Percentiles rank a stretch among this genome's conserved stretches.
These are phyloP conservation scores for Eilema depressum DNA, from an alignment of 2,888 invertebrate species.

Conservation along the genomic window DNA sequence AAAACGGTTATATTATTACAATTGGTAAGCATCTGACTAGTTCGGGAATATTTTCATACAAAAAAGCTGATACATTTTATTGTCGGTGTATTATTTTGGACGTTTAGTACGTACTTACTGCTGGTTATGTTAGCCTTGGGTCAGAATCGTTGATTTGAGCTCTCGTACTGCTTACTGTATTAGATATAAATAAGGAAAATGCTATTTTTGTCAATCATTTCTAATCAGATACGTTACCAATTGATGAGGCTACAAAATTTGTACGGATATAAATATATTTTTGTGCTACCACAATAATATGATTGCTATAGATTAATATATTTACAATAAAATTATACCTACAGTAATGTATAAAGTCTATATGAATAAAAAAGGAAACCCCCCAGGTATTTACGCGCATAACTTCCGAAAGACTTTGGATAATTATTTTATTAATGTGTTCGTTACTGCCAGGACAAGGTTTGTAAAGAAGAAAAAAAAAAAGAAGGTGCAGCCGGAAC, in stretches of 20 bases:
- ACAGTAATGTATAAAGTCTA: no score
- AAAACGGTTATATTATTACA: conserved; percentile 2
- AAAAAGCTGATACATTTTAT: conserved; percentile 1
- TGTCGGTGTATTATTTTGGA: background rate
- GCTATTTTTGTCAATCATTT: background rate
- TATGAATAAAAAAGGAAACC: no score
- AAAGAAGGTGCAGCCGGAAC: no score
- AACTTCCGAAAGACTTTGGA: no score
- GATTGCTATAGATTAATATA: no score
- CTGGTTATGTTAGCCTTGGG: background rate
- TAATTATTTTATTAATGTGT: no score
- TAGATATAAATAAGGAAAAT: background rate
- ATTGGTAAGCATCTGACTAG: background rate
- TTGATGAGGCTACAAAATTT: background rate
- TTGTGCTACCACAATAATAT: background rate
- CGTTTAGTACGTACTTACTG: background rate
- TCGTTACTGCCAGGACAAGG: no score
- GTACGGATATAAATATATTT: background rate
- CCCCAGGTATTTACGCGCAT: no score
- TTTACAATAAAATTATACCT: no score
- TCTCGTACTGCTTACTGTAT: background rate
- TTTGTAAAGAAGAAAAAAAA: no score
- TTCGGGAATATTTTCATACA: background rate
- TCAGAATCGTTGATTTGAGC: background rate
- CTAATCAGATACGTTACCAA: background rate